Evolutionary conservation across 1,140 invertebrate species (phyloP), one percentile per base, ranked within the genome.

Genomic region (Nebria ingens): DNA sequence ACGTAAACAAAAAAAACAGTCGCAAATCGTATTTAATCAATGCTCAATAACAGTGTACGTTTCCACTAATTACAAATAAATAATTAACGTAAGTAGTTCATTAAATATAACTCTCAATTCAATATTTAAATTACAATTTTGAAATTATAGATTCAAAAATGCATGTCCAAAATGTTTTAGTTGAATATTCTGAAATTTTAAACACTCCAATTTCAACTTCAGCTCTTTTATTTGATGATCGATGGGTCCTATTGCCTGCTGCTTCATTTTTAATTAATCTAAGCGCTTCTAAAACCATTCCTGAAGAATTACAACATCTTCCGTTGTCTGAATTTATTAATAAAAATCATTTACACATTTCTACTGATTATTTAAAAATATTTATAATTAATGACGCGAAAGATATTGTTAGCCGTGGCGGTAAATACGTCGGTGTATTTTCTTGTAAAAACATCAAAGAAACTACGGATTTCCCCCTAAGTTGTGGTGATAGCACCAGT

Each of bases 401-500:
- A 17, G 9, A 9, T 12, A 17, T 12, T 12, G 17, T 17, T 11
- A 12, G 3, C 15, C 9, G 15, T 12, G 9, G 3, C 9, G 40
- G 9, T 17, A 45, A 45, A 9, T 45, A 45, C 17, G 3, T 17
- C 3, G 40, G 40, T 9, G 17, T 45, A 45, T 45, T 45, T 45
- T 45, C 9, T 45, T 45, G 40, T 17, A 45, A 45, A 45, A 45
- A 45, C 17, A 45, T 45, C 4, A 45, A 45, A 45, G 40, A 45
- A 9, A 11, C 40, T 45, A 11, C 6, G 6, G 17, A 45, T 45
- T 45, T 45, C 15, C 40, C 40, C 4, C 15, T 45, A 45, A 17
- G 40, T 45, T 45, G 40, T 45, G 40, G 40, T 45, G 40, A 45
- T 45, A 4, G 6, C 15, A 45, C 3, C 3, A 45, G 17, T 45